phyloP scores from a whole-genome alignment of 2,113 vertebrate genomes.

The Vulpes vulpes region DNA sequence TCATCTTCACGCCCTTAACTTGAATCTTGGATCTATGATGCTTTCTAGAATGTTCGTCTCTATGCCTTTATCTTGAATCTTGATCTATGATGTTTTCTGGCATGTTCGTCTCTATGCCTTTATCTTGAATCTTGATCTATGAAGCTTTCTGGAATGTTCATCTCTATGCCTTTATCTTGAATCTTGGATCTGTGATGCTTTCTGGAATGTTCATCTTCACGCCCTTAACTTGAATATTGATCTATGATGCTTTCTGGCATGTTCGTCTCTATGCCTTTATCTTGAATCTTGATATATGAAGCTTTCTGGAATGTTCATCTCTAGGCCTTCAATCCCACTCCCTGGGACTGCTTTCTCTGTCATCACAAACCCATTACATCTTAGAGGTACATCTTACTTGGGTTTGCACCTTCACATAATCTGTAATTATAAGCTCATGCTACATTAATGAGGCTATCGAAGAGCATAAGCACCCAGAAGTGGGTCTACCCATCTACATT shows the following conservation, averaged over 20 bases:
- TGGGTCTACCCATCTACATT: rapidly evolving
- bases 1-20: too few species aligned
- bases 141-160: background rate
- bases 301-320: background rate
- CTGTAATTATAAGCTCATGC: background rate
- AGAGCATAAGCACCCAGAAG: rapidly evolving
- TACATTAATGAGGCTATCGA: background rate
- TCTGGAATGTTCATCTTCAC: too few species aligned
- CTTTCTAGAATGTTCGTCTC: too few species aligned
- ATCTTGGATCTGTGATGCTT: too few species aligned
- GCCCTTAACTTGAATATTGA: too few species aligned
- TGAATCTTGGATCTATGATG: too few species aligned
- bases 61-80: rapidly evolving
- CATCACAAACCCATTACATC: rapidly evolving
- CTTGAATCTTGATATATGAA: background rate
- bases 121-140: too few species aligned
- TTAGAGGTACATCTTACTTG: rapidly evolving
- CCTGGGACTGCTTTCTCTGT: too few species aligned
- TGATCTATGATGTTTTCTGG: background rate
- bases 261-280: too few species aligned
- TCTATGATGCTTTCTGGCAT: too few species aligned
- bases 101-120: rapidly evolving
- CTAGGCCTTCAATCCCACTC: too few species aligned
- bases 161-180: too few species aligned
- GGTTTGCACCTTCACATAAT: rapidly evolving